These are phyloP conservation scores for Nebria salina DNA, from an alignment of 2,888 invertebrate genomes.

Conservation along the genomic window DNA sequence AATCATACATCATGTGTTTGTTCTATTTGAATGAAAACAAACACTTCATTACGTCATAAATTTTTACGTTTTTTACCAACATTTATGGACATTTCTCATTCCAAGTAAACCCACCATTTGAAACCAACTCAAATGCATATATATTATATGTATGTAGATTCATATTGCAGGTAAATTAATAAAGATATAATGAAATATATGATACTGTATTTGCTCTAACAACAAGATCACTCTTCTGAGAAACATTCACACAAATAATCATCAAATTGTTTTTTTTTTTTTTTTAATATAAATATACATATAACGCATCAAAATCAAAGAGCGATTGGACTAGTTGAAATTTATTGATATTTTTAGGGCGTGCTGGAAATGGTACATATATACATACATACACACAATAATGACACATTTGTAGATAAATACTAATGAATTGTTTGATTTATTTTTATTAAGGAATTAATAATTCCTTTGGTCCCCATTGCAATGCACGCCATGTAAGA, in stretches of 20 bases:
- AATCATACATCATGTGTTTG: background rate
- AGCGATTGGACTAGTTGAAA: no score
- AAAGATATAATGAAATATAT: constrained; percentile 7
- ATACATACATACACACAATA: background rate
- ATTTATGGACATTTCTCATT: background rate
- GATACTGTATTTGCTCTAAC: constrained; percentile 40
- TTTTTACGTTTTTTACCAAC: background rate
- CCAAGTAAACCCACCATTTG: background rate
- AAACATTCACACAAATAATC: background rate
- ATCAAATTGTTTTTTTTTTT: background rate
- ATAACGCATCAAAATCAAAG: background rate
- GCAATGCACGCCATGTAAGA: constrained; percentile 18
- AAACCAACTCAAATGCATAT: background rate
- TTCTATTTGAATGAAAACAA: background rate
- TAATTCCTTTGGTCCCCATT: background rate
- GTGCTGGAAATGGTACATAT: background rate
- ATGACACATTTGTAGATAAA: background rate
- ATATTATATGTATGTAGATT: constrained; percentile 25
- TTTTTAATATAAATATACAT: background rate
- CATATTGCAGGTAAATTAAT: constrained; percentile 37
- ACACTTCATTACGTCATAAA: background rate
- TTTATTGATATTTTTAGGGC: no score
- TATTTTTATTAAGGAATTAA: background rate
- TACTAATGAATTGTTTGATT: background rate
- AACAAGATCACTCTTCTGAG: constrained; percentile 27